Evolutionary conservation across 2,888 invertebrate genomes (phyloP), one percentile per base, ranked within the genome.

Genomic region (Euclidia mi): DNA sequence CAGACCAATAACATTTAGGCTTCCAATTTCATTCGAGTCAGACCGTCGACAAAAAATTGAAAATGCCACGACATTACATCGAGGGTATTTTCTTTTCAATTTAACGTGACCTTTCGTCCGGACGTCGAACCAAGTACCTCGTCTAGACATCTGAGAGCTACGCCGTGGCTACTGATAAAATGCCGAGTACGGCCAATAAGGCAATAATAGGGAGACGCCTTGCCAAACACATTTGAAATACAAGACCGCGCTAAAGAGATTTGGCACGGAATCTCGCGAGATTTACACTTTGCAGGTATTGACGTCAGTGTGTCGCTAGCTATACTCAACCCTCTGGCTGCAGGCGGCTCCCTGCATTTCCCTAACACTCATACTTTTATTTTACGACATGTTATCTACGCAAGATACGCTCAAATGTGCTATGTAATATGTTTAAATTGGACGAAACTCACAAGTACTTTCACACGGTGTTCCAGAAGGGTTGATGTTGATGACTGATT

Each of bases 81-180:
- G 71, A 77, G 78, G 79, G 74, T 85, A 85, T 90, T 89, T 87
- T 83, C 81, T 85, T 91, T 90, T 90, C 89, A 85, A 90, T 90
- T 88, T 81, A 56, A 74, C 71, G 64, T 82, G 92, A 92, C 94
- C 93, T 93, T 92, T 92, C 74, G 91, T 74, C 91, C 89, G 91
- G 90, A 87, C 85, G 82, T 76, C 86, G 85, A 87, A 87, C 87
- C 70, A 77, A 76, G 80, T 68, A 75, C 78, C 65, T 48, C 76
- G 93, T 94, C 94, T 94, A 94, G 94, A 93, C 94, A 79, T 78
- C 78, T 79, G 69, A 82, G 79, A 79, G 71, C 81, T 78, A 68
- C 78, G 77, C 70, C 76, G 20, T 47, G 61, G 57, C 56, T 64
- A 57, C 67, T 74, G 74, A 81, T 78, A 80, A 76, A 77, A 72